A percentile compares a stretch with the other conserved stretches of the same genome.
Evolutionary conservation across 2,113 vertebrate species (phyloP).

Genomic region (Lophura nycthemera): DNA sequence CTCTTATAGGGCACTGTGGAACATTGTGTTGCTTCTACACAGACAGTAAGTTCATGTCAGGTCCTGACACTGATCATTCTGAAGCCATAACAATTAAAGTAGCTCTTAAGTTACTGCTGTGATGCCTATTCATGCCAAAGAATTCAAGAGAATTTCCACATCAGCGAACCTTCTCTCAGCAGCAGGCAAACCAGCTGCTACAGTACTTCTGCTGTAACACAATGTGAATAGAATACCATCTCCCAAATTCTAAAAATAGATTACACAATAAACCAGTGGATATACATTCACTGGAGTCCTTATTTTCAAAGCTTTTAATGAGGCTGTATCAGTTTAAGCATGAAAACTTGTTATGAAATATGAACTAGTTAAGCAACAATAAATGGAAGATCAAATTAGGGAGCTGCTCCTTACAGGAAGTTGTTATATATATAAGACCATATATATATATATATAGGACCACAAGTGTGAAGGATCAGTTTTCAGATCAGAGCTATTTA

Average conservation of each 20-base stretch:
- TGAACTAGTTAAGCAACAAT: neutral
- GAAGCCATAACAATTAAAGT: conserved; percentile 15
- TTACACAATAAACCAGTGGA: neutral
- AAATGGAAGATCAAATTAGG: neutral
- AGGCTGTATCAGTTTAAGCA: neutral
- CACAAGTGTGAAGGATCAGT: neutral
- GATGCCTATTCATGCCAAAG: neutral
- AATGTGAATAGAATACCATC: neutral
- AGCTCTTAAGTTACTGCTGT: neutral
- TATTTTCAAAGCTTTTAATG: neutral
- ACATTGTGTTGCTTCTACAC: neutral
- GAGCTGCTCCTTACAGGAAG: neutral
- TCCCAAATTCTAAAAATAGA: neutral
- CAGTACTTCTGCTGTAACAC: neutral
- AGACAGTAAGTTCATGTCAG: neutral
- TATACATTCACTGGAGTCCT: neutral
- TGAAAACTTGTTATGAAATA: neutral
- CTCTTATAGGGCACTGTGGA: neutral
- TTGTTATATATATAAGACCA: no score
- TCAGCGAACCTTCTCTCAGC: neutral
- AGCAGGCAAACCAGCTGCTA: neutral
- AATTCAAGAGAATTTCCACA: neutral
- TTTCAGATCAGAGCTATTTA: neutral
- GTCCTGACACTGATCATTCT: neutral
- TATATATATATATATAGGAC: neutral